phyloP scores from a whole-genome alignment of 2,113 vertebrate species.

The Addax nasomaculatus region DNA sequence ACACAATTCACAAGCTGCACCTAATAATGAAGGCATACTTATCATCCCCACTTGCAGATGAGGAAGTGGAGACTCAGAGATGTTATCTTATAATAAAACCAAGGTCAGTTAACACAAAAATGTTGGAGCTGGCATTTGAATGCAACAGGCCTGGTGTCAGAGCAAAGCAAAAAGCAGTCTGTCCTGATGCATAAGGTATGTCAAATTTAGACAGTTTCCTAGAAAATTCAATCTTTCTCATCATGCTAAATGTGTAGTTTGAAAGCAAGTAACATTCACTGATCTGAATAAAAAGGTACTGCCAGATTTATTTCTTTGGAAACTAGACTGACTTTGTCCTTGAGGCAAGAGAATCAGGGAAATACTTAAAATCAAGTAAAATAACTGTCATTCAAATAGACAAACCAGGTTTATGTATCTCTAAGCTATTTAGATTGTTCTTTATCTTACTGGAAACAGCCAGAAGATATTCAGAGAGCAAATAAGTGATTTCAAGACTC shows the following conservation, averaged over 20 bases:
- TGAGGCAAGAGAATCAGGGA: not conserved
- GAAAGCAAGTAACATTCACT: not conserved
- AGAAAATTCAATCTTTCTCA: conserved; percentile 10
- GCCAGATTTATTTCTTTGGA: not conserved
- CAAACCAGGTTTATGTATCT: not conserved
- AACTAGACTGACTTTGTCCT: not conserved
- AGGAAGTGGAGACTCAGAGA: not conserved
- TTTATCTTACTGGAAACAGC: not conserved
- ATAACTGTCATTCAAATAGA: not conserved
- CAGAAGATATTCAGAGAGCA: not conserved
- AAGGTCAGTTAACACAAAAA: not conserved
- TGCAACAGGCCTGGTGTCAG: not conserved
- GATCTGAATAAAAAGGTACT: not conserved
- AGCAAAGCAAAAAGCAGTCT: not conserved
- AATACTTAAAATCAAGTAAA: conserved; percentile 12
- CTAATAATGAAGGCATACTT: not conserved
- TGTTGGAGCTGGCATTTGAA: not conserved
- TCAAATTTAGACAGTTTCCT: not conserved
- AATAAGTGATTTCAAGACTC: not conserved
- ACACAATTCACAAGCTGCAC: not conserved
- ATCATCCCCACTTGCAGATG: not conserved
- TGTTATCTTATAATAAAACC: not conserved
- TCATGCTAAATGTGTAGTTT: conserved; percentile 14
- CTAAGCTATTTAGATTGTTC: not conserved
- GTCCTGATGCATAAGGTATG: not conserved